Percentiles rank a stretch among this genome's conserved stretches.
phyloP scores from a whole-genome alignment of 2,888 invertebrate species.

The Toxonevra muliebris region DNA sequence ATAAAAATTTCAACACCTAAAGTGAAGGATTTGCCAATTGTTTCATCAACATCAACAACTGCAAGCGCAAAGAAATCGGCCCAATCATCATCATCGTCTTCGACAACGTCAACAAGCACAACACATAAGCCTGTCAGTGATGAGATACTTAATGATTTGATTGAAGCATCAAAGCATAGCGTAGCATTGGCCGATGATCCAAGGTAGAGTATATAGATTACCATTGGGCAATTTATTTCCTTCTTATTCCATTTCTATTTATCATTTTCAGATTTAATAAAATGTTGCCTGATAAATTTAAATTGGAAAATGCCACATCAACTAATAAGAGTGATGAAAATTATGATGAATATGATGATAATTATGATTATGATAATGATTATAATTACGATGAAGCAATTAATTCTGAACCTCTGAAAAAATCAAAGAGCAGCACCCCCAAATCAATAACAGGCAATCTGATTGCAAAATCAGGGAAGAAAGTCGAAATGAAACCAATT shows the following conservation, averaged over 20 bases:
- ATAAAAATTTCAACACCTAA: slow-evolving; percentile 57
- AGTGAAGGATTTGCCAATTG: slow-evolving; percentile 43
- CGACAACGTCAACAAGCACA: slow-evolving; percentile 26
- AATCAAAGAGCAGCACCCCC: slow-evolving; percentile 40
- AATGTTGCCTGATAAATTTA: slow-evolving; percentile 54
- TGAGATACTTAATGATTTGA: slow-evolving; percentile 51
- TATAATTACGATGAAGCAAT: slow-evolving; percentile 48
- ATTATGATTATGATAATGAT: slow-evolving; percentile 54
- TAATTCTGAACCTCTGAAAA: slow-evolving; percentile 42
- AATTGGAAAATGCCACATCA: slow-evolving; percentile 41
- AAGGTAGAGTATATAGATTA: slow-evolving; percentile 36
- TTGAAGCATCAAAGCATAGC: slow-evolving; percentile 61
- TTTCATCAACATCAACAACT: slow-evolving; percentile 8
- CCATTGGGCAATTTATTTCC: slow-evolving; percentile 11
- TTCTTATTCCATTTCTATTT: background rate
- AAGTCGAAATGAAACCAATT: slow-evolving; percentile 46
- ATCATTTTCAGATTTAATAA: slow-evolving; percentile 53
- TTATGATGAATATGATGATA: slow-evolving; percentile 51
- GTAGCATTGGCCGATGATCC: slow-evolving; percentile 51
- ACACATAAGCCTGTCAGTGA: slow-evolving; percentile 50
- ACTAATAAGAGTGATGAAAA: slow-evolving; percentile 44
- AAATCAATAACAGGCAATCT: slow-evolving; percentile 37
- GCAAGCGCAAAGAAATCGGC: slow-evolving; percentile 8
- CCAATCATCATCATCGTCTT: background rate
- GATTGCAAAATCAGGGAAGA: slow-evolving; percentile 42